Conservation (phyloP, 37 sponge, comb jelly and placozoan species). For the Geodia barretti region DNA sequence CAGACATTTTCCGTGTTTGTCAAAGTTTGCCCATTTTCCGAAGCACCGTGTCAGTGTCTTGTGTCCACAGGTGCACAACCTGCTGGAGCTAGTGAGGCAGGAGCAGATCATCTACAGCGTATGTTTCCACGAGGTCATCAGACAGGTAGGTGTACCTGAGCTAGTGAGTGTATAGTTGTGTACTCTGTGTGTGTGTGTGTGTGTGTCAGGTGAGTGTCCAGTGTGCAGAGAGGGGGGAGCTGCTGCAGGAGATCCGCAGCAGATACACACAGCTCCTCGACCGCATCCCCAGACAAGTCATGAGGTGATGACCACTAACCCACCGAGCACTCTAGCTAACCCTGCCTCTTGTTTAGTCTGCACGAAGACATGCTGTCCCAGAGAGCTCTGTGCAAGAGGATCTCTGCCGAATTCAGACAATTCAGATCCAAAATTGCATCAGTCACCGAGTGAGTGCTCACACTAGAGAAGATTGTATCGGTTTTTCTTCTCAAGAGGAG, state of each 20-base stretch:
- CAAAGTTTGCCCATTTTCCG: too few relatives aligned
- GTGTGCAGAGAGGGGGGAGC: conserved; percentile 91
- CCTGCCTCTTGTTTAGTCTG: conserved; percentile 44
- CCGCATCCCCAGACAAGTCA: conserved; percentile 89
- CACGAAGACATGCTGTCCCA: conserved; percentile 96
- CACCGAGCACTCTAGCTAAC: not conserved
- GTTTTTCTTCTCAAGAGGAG: too few relatives aligned
- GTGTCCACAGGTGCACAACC: conserved; percentile 76
- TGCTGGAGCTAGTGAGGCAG: conserved; percentile 84
- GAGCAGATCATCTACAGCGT: conserved; percentile 97
- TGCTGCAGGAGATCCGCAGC: conserved; percentile 82
- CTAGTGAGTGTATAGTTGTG: conserved; percentile 6
- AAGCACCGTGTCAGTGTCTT: too few relatives aligned
- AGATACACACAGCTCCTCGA: conserved; percentile 82
- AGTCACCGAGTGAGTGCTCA: conserved; percentile 68
- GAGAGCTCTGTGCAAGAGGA: conserved; percentile 87
- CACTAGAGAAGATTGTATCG: too few relatives aligned
- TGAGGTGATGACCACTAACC: conserved; percentile 51
- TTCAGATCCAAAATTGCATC: conserved; percentile 75
- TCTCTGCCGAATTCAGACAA: conserved; percentile 76
- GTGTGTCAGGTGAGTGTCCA: conserved; percentile 82
- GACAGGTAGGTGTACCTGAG: too few relatives aligned
- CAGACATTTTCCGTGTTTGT: too few relatives aligned
- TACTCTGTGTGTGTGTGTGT: conserved; percentile 24
- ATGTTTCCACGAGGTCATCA: conserved; percentile 95